Evolutionary conservation across 2,888 invertebrate genomes (phyloP).

Genomic region (Strigamia crassipes): DNA sequence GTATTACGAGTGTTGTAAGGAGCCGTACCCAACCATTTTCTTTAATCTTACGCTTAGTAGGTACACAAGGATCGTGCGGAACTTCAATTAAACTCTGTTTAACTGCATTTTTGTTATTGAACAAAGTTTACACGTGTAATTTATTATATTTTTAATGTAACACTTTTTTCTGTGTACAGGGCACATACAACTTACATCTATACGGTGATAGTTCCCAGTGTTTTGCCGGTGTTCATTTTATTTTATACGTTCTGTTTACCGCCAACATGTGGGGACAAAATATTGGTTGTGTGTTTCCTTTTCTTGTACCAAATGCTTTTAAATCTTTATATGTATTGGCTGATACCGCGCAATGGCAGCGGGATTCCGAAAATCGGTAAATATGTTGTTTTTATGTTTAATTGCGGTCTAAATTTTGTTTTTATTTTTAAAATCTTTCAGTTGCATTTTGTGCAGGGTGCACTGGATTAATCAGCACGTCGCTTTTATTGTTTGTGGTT

Average conservation of each 20-base stretch:
- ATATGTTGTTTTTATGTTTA: background rate
- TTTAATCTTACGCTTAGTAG: background rate
- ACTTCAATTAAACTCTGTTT: no score
- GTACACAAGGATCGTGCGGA: background rate
- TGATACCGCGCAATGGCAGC: conserved; percentile 19
- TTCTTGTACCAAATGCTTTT: background rate
- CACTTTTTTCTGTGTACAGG: background rate
- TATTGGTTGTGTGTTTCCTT: background rate
- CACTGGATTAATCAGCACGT: background rate
- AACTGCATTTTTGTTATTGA: no score
- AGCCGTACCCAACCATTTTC: conserved; percentile 15
- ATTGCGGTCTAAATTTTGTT: background rate
- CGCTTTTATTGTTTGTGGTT: background rate
- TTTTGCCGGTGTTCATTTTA: background rate
- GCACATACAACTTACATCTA: background rate
- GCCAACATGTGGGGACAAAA: conserved; percentile 27
- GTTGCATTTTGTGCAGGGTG: background rate
- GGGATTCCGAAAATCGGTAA: background rate
- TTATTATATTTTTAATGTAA: background rate
- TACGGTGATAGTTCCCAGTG: background rate
- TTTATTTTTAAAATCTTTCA: background rate
- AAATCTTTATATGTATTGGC: background rate
- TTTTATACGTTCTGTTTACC: background rate
- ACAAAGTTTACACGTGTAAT: no score
- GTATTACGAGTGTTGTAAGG: background rate